Evolutionary conservation across 2,888 invertebrate species (phyloP).

Genomic region (Timema cristinae): DNA sequence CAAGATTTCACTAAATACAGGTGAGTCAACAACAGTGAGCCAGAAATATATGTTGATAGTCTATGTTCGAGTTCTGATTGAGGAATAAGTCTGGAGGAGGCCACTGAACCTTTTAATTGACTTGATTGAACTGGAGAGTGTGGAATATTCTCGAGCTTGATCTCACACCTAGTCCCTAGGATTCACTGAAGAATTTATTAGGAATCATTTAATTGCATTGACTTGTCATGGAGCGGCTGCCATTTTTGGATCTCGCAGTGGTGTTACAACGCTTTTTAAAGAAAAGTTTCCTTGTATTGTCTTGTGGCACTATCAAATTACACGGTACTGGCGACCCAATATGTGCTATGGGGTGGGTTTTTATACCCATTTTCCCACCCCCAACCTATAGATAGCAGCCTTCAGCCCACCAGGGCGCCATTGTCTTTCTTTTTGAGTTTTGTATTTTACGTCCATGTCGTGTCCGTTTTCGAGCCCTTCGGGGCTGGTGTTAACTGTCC

Average conservation of each 20-base stretch:
- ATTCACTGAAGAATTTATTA: conserved; percentile 5
- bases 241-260: neutral
- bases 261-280: neutral
- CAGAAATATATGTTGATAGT: neutral
- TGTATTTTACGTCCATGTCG: too few species aligned
- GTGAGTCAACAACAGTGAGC: neutral
- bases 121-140: conserved; percentile 1
- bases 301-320: too few species aligned
- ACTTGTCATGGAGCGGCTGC: neutral
- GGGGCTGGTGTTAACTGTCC: too few species aligned
- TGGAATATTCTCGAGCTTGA: conserved; percentile 1
- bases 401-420: too few species aligned
- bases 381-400: too few species aligned
- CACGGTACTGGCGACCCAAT: too few species aligned
- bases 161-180: neutral
- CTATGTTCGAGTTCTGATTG: conserved; percentile 6
- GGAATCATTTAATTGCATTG: neutral
- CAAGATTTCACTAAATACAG: neutral
- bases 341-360: too few species aligned
- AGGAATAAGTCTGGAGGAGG: neutral
- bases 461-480: too few species aligned
- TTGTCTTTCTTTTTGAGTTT: too few species aligned
- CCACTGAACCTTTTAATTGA: neutral
- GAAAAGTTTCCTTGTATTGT: conserved; percentile 1
- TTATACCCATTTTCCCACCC: too few species aligned